Base-by-base conservation (phyloP, 1,140 invertebrate species). In the Drosophila cardini region DNA sequence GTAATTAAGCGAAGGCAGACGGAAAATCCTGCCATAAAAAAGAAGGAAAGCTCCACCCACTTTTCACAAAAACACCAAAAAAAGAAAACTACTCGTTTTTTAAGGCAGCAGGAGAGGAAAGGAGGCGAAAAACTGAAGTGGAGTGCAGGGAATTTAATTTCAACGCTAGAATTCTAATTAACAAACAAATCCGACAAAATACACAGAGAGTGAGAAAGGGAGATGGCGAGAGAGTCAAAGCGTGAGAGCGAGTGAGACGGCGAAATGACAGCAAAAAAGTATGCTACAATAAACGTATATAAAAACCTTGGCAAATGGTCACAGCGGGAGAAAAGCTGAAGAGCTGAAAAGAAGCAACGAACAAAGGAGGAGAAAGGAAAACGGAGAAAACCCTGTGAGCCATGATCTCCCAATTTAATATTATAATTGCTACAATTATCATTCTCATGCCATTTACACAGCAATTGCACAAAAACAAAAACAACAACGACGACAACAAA, bases 351-450 rank as follows among this genome's bases (percentile, higher is more conserved):
- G 36, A 11, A 38, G 21, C 21, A 10, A 38, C n/a, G 13, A n/a
- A 32, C 45, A 45, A 32, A 1, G 40, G 13, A 16, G n/a, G 21
- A 18, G 32, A 46, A 61, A 69, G 18, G 42, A 40, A 36, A 46
- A 55, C 56, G 73, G 61, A 26, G 21, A 64, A 87, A 87, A 90
- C 80, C 77, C 85, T 80, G 85, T 90, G 84, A 90, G 90, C 80
- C 87, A 91, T 91, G 90, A 91, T 91, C 90, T 87, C 86, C 86
- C 90, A 91, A 91, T 91, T 91, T 91, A 90, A 91, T 91, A 91
- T 91, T 91, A 91, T 91, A 91, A 91, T 91, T 91, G 90, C 90
- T 82, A 86, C 90, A 91, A 91, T 91, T 91, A 91, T 91, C 90
- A 91, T 91, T 91, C 90, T 91, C 90, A 90, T 91, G 90, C 90